Percentiles rank a stretch among this genome's conserved stretches.
Conservation (phyloP, 2,797 vertebrate species). For the Trachops cirrhosus region DNA sequence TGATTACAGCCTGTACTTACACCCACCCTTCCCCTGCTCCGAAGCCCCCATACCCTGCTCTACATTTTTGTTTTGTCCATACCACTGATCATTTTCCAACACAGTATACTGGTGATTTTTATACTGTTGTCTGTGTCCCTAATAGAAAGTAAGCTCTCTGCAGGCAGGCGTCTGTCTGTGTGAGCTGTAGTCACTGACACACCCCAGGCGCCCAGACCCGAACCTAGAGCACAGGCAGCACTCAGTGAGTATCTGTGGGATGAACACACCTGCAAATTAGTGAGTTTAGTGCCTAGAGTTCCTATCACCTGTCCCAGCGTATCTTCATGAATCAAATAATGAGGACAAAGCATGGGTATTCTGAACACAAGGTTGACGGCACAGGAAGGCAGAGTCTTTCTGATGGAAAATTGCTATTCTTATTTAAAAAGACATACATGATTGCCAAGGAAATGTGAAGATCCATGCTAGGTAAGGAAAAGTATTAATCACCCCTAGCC, state of each 20-base stretch:
- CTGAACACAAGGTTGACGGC: neutral
- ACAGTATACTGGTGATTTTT: neutral
- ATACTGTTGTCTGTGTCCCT: neutral
- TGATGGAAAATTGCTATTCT: neutral
- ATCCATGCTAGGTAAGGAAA: neutral
- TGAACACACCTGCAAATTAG: neutral
- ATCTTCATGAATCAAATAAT: neutral
- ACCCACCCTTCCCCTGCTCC: neutral
- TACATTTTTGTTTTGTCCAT: neutral
- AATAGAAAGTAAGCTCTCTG: neutral
- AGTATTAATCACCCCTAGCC: neutral
- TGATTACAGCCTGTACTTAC: neutral
- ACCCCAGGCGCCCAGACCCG: neutral
- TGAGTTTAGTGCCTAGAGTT: neutral
- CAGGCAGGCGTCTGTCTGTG: neutral
- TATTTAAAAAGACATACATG: neutral
- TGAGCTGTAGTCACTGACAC: neutral
- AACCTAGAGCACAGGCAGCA: rapidly evolving
- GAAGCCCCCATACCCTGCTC: neutral
- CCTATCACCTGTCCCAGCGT: neutral
- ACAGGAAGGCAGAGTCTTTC: neutral
- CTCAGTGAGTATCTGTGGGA: neutral
- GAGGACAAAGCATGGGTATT: neutral
- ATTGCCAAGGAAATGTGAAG: neutral
- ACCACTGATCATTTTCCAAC: neutral